Base-by-base conservation (phyloP, 2,113 vertebrate species). In the Thalassarche chlororhynchos region DNA sequence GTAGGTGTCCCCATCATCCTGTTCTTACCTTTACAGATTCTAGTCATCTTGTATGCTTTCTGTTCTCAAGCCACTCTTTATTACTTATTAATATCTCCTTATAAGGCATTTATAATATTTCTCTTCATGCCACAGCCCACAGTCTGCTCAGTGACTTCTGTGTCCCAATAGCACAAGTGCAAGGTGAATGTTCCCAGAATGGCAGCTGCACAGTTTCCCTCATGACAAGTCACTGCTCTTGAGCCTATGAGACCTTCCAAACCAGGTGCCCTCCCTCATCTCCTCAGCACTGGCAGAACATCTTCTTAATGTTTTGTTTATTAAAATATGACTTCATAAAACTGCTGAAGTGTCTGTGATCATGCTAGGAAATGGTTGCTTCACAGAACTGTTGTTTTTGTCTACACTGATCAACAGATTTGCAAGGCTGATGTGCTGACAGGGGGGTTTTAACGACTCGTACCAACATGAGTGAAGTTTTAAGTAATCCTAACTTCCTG, bases 1-100 rank as follows among this genome's bases (percentile, higher is more conserved):
- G 6, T 47, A 55, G 1, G 0, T 61, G 34, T 62, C 8, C 5
- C 9, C 19, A 69, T 57, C 10, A 58, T 38, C 18, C 15, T 55
- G 4, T 34, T 58, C 42, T 79, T 71, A 75, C 13, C 8, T 58
- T 89, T 72, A 26, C 17, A 62, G 32, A 49, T 34, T 93, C 32
- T 38, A 80, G 16, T n/a, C 0, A 34, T 40, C 12, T 69, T 80
- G 17, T 9, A 32, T 32, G 9, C 7, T 91, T 66, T 62, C 42
- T 81, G 6, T 42, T 71, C 40, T 26, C 34, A 66, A 80, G 10
- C 1, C 9, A 57, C 12, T 47, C 40, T 47, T 69, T 62, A 42
- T 61, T 84, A 24, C 11, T 32, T 91, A 42, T 38, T 62, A 62
- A 28, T 70, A 66, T 54, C 12, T 75, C 8, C 54, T 79, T 51